phyloP scores from a whole-genome alignment of 2,113 vertebrate species.

The Perca fluviatilis region DNA sequence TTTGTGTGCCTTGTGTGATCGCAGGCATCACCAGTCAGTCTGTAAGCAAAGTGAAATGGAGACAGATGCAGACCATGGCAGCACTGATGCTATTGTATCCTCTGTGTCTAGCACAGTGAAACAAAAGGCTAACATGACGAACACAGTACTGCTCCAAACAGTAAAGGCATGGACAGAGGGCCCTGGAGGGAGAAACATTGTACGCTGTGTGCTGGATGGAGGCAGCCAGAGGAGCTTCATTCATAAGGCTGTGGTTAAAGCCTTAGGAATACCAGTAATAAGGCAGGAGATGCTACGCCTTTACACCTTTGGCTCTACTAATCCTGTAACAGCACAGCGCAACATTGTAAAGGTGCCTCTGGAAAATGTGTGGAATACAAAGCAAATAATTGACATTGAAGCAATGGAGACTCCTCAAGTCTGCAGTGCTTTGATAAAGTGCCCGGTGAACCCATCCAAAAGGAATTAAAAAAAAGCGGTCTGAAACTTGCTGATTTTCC shows the following conservation, averaged over 20 bases:
- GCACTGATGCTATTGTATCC: neutral
- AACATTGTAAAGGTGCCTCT: neutral
- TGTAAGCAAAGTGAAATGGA: neutral
- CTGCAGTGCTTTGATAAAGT: neutral
- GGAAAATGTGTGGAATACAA: neutral
- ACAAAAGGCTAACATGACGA: neutral
- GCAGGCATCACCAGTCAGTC: neutral
- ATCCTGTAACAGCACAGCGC: neutral
- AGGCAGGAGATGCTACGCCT: neutral
- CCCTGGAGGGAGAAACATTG: neutral
- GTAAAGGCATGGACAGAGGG: neutral
- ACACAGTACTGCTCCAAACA: neutral
- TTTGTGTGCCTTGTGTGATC: no score
- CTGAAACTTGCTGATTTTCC: neutral
- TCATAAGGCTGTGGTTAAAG: neutral
- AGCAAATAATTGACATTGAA: neutral
- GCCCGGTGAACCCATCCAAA: neutral
- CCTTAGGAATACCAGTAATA: neutral
- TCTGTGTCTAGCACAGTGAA: neutral
- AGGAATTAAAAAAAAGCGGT: neutral
- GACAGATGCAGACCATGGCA: neutral
- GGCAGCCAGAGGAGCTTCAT: neutral
- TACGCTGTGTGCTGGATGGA: neutral
- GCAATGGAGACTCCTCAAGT: neutral
- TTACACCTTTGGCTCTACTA: neutral